Evolutionary conservation across 2,888 invertebrate genomes (phyloP).

Genomic region (Stomorhina lunata): DNA sequence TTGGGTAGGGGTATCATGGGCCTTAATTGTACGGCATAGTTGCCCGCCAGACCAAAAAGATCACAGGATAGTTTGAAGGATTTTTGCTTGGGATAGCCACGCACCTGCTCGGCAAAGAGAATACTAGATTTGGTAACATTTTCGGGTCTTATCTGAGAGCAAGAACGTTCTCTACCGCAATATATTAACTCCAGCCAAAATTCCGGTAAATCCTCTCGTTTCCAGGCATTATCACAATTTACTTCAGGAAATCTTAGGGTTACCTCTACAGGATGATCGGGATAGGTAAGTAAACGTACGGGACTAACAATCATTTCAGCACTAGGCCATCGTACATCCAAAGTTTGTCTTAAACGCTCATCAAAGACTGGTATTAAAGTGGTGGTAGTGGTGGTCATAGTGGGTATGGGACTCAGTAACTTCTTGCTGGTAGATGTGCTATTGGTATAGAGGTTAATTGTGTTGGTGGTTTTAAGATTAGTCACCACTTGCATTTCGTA

Average conservation of each 20-base stretch:
- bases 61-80: conserved; percentile 87
- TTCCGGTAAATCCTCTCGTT: conserved; percentile 82
- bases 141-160: conserved; percentile 82
- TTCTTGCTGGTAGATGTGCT: background rate
- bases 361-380: conserved; percentile 74
- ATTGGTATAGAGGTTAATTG: background rate
- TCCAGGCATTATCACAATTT: conserved; percentile 81
- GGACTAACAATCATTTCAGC: conserved; percentile 87
- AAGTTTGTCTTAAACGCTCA: conserved; percentile 79
- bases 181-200: conserved; percentile 90
- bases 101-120: conserved; percentile 88
- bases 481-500: conserved; percentile 78
- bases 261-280: conserved; percentile 87
- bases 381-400: conserved; percentile 70
- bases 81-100: conserved; percentile 86
- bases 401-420: conserved; percentile 6
- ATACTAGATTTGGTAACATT: conserved; percentile 83
- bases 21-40: conserved; percentile 87
- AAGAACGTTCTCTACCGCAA: conserved; percentile 88
- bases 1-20: conserved; percentile 84
- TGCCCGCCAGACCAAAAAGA: conserved; percentile 90
- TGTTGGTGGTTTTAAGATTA: conserved; percentile 71
- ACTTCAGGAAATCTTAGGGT: conserved; percentile 88
- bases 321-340: conserved; percentile 91
- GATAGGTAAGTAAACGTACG: conserved; percentile 89